A percentile compares a stretch with the other conserved stretches of the same genome.
phyloP scores from a whole-genome alignment of 2,113 vertebrate genomes.

The Noctilio leporinus region DNA sequence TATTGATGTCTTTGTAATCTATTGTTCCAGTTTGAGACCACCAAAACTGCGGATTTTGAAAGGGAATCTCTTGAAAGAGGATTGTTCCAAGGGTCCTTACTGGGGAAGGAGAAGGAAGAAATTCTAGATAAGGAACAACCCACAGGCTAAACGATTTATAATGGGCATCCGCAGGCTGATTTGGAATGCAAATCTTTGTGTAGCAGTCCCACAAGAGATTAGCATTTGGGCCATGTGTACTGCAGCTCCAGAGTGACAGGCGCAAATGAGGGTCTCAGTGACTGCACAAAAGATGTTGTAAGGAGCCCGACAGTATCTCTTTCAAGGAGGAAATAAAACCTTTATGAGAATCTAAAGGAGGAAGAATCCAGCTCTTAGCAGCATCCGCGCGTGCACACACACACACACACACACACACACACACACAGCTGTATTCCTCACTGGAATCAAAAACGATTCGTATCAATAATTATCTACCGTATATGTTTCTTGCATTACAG shows the following conservation, averaged over 20 bases:
- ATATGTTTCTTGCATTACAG: background rate
- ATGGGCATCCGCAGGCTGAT: conserved; percentile 74
- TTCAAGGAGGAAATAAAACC: background rate
- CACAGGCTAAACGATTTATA: conserved; percentile 56
- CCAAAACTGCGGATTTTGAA: conserved; percentile 24
- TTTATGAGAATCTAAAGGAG: background rate
- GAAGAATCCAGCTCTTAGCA: background rate
- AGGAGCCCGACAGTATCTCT: conserved; percentile 35
- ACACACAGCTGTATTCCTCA: background rate
- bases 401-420: background rate
- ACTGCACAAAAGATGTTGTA: conserved; percentile 22
- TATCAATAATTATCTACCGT: background rate
- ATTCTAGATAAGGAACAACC: conserved; percentile 66
- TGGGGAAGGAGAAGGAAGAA: background rate
- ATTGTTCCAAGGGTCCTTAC: background rate
- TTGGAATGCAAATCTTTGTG: conserved; percentile 79
- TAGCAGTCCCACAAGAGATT: conserved; percentile 78
- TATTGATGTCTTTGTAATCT: background rate
- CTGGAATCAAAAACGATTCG: background rate
- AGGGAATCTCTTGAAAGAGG: background rate
- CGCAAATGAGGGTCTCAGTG: conserved; percentile 1
- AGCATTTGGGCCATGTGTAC: conserved; percentile 76
- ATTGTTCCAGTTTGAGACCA: background rate
- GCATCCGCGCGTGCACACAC: background rate
- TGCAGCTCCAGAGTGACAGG: conserved; percentile 59